Evolutionary conservation across 1,140 invertebrate species (phyloP).

Genomic region (Aplysia californica): DNA sequence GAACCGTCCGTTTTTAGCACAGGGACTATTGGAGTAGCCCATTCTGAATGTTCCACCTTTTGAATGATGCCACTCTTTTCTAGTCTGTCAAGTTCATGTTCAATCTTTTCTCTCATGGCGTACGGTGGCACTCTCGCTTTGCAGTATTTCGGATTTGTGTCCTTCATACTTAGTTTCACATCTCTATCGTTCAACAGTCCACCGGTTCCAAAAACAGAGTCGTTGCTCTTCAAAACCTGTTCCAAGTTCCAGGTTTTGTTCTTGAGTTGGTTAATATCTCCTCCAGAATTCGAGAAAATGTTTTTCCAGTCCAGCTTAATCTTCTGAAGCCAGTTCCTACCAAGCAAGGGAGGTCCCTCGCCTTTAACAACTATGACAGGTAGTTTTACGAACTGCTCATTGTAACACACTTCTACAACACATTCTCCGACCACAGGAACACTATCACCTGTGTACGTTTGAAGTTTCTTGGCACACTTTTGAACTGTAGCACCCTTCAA

Average conservation of each 20-base stretch:
- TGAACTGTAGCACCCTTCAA: background rate
- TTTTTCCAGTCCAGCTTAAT: background rate
- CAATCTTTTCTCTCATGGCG: constrained; percentile 60
- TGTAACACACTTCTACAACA: background rate
- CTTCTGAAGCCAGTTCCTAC: background rate
- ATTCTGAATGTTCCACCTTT: constrained; percentile 65
- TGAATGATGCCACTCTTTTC: constrained; percentile 59
- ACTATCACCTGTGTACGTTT: background rate
- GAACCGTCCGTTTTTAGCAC: constrained; percentile 67
- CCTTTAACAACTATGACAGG: background rate
- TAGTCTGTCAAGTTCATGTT: constrained; percentile 62
- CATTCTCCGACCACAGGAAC: background rate
- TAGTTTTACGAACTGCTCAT: background rate
- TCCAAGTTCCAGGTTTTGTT: too few species aligned
- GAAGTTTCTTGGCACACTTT: background rate
- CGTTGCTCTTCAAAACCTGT: too few species aligned
- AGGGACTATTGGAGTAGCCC: constrained; percentile 70
- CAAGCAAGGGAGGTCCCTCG: background rate
- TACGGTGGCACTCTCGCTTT: constrained; percentile 56
- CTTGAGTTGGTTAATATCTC: too few species aligned
- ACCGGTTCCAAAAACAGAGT: background rate
- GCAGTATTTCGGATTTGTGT: constrained; percentile 23
- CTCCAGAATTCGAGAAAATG: too few species aligned
- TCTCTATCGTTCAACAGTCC: background rate
- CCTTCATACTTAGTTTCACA: background rate